Evolutionary conservation across 2,888 invertebrate genomes (phyloP).

Genomic region (Hyposoter dolosus): DNA sequence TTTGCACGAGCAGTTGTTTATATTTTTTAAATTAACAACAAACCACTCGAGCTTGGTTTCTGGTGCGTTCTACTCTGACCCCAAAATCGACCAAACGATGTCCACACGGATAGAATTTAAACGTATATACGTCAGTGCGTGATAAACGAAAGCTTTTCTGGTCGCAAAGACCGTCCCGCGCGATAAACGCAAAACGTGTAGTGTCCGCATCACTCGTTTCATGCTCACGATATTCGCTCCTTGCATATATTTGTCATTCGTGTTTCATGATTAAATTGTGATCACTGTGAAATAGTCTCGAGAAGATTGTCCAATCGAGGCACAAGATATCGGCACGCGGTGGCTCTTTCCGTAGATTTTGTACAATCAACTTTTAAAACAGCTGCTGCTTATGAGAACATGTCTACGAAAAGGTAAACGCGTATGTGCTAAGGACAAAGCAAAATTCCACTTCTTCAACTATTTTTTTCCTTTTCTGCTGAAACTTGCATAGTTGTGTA

Average conservation of each 20-base stretch:
- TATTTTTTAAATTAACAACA: background rate
- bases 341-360: too few species aligned
- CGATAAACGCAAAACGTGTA: conserved; percentile 18
- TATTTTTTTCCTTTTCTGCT: too few species aligned
- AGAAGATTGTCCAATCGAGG: background rate
- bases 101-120: background rate
- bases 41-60: background rate
- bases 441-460: background rate
- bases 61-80: background rate
- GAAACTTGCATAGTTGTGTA: background rate
- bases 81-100: background rate
- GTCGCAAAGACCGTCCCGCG: conserved; percentile 25
- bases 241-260: conserved; percentile 64
- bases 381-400: conserved; percentile 26
- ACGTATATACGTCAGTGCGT: background rate
- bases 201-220: conserved; percentile 21
- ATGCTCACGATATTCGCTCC: conserved; percentile 8
- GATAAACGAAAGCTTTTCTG: conserved; percentile 6
- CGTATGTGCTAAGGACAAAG: conserved; percentile 4
- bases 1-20: background rate
- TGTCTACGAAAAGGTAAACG: conserved; percentile 63
- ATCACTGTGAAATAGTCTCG: conserved; percentile 25
- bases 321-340: background rate
- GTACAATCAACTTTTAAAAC: background rate
- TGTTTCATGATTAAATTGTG: conserved; percentile 42